Conservation (phyloP, 2,113 vertebrate genomes). For the Tricholaema leucomelas region DNA sequence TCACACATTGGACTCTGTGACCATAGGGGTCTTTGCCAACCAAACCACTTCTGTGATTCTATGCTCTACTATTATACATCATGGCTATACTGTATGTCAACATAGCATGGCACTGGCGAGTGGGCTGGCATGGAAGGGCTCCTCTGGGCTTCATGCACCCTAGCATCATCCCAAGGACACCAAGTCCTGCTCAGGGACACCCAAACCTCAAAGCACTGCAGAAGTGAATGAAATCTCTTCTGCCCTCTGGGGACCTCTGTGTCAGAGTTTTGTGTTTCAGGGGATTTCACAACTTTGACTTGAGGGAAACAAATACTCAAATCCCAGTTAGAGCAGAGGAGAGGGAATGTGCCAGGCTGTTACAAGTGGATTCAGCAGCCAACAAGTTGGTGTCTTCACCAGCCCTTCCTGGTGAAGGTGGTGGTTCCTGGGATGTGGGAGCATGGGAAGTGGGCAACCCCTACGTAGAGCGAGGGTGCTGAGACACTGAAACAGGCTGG, state of each 20-base stretch:
- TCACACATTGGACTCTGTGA: no score
- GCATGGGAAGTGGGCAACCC: background rate
- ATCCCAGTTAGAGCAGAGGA: conserved; percentile 48
- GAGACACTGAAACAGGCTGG: no score
- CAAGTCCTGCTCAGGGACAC: conserved; percentile 15
- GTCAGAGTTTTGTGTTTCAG: conserved; percentile 49
- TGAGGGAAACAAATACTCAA: conserved; percentile 67
- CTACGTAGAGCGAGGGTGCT: no score
- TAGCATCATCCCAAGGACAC: conserved; percentile 52
- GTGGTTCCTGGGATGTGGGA: background rate
- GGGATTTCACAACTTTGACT: conserved; percentile 62
- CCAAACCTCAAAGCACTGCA: conserved; percentile 60
- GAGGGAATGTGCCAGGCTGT: conserved; percentile 50
- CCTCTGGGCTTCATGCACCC: conserved; percentile 45
- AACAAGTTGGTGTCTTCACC: background rate
- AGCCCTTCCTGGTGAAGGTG: background rate
- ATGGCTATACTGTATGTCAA: no score
- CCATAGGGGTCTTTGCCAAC: no score
- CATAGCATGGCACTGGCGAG: no score
- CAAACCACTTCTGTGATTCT: no score
- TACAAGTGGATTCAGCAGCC: conserved; percentile 18
- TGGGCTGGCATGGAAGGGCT: background rate
- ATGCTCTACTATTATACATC: no score
- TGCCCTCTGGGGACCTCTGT: conserved; percentile 39
- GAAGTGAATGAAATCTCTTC: conserved; percentile 40